Base-by-base conservation (phyloP, 92 coral and sea anemone genomes). In the Epizoanthus ramosus region DNA sequence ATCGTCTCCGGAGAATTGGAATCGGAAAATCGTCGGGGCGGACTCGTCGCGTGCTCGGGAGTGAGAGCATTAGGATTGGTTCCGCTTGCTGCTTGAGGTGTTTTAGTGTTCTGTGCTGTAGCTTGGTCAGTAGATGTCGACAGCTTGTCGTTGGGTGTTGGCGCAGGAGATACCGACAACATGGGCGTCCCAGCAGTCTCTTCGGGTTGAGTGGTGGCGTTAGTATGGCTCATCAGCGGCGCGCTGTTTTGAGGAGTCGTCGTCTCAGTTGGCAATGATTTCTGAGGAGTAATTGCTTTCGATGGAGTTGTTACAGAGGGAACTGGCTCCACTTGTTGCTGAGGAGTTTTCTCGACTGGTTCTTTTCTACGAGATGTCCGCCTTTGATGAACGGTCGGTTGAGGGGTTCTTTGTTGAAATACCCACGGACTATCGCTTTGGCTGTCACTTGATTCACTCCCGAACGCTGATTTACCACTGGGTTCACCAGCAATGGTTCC, bases 371-470 rank as follows among this genome's bases (percentile, higher is more conserved):
- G 80, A 35, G 37, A 43, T 61, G 12, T 67, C 60, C 79, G 3
- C 86, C n/a, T 83, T 18, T 63, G 65, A 10, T 37, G 59, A 33
- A 75, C 68, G 23, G 52, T 41, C 52, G 67, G 84, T 18, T 39
- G 60, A 12, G 24, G 64, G 0, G 68, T 12, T 15, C 53, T 81
- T 24, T 60, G 67, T 22, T 72, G 87, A 25, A 9, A 63, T 63
- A 85, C 35, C 92, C 85, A 65, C 19, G 69, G 85, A 65, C 58
- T 75, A 39, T 61, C 79, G 33, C 41, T 79, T 68, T 43, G 60
- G 8, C 10, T 56, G 17, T 65, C 87, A 31, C 69, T 77, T 58
- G 74, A 70, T 33, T 63, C 23, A 57, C 23, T 39, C 41, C 53
- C 31, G 18, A 21, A n/a, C n/a, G 63, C 81, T 56, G 81, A 63